A percentile compares a stretch with the other conserved stretches of the same genome.
Evolutionary conservation across 2,113 vertebrate species (phyloP).

Genomic region (Syngnathus floridae): DNA sequence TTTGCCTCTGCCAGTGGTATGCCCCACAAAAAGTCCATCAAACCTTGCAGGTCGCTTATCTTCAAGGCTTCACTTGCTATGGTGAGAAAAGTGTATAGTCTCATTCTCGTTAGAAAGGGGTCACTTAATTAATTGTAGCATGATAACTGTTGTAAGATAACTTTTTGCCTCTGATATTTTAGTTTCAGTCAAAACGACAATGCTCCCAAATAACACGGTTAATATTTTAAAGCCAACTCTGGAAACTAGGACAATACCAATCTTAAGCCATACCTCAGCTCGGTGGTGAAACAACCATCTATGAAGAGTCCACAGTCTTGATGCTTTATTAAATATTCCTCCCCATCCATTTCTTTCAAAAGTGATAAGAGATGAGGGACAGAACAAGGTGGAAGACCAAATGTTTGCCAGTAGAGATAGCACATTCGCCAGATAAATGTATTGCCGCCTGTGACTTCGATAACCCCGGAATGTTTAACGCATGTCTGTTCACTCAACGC

Average conservation of each 20-base stretch:
- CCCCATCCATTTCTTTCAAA: conserved; percentile 8
- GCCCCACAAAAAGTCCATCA: conserved; percentile 60
- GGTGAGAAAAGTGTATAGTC: conserved; percentile 22
- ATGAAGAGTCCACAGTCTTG: conserved; percentile 2
- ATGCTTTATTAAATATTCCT: conserved; percentile 7
- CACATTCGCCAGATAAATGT: conserved; percentile 29
- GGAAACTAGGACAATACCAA: conserved; percentile 32
- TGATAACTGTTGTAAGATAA: conserved; percentile 33
- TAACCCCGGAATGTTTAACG: conserved; percentile 26
- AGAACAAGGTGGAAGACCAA: conserved; percentile 15
- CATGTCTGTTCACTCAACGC: conserved; percentile 17
- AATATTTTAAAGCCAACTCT: conserved; percentile 19
- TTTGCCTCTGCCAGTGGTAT: conserved; percentile 58
- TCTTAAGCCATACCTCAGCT: conserved; percentile 10
- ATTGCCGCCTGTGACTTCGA: conserved; percentile 21
- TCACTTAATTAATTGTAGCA: conserved; percentile 34
- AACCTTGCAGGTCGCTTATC: conserved; percentile 52
- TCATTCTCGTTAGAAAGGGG: conserved; percentile 38
- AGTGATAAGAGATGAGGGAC: conserved; percentile 8
- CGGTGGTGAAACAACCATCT: not conserved
- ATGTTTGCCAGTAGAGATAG: conserved; percentile 39
- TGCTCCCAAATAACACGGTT: conserved; percentile 3
- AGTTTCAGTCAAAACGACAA: conserved; percentile 24
- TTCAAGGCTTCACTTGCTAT: conserved; percentile 27
- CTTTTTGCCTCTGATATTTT: conserved; percentile 18